Percentiles rank a stretch among this genome's conserved stretches.
phyloP scores from a whole-genome alignment of 2,797 vertebrate species.

The Halcyon smyrnensis region DNA sequence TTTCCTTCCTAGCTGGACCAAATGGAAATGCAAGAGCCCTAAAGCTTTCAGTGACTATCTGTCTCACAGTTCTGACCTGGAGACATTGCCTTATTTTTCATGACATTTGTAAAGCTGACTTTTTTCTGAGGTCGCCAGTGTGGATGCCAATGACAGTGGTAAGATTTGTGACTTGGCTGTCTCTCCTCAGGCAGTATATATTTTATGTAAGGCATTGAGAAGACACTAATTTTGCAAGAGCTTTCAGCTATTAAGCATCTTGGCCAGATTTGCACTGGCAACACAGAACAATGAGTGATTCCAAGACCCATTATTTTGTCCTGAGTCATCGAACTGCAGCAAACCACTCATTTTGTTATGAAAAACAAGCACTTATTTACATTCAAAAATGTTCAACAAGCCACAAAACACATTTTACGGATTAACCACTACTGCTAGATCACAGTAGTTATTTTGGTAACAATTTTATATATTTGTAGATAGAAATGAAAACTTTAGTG shows the following conservation, averaged over 20 bases:
- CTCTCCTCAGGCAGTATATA: background rate
- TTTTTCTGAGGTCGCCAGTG: background rate
- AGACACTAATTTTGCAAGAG: conserved; percentile 43
- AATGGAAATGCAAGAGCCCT: conserved; percentile 2
- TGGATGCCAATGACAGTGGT: background rate
- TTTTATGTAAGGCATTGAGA: conserved; percentile 25
- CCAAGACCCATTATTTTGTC: conserved; percentile 63
- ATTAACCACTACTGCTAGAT: conserved; percentile 22
- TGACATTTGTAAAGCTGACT: background rate
- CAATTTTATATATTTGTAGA: background rate
- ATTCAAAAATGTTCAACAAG: conserved; percentile 24
- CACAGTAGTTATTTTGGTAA: conserved; percentile 21
- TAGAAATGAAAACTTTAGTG: background rate
- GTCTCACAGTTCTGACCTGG: background rate
- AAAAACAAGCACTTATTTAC: conserved; percentile 54
- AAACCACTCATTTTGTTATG: conserved; percentile 54
- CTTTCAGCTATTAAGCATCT: conserved; percentile 20
- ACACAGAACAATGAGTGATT: conserved; percentile 28
- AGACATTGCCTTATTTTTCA: background rate
- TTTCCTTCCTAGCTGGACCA: background rate
- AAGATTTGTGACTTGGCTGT: conserved; percentile 17
- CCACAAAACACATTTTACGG: conserved; percentile 38
- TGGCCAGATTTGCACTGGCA: conserved; percentile 59
- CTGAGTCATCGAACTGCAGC: conserved; percentile 56
- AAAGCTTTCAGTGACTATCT: background rate